Conservation (phyloP, 2,113 vertebrate genomes). For the Clarias magur region DNA sequence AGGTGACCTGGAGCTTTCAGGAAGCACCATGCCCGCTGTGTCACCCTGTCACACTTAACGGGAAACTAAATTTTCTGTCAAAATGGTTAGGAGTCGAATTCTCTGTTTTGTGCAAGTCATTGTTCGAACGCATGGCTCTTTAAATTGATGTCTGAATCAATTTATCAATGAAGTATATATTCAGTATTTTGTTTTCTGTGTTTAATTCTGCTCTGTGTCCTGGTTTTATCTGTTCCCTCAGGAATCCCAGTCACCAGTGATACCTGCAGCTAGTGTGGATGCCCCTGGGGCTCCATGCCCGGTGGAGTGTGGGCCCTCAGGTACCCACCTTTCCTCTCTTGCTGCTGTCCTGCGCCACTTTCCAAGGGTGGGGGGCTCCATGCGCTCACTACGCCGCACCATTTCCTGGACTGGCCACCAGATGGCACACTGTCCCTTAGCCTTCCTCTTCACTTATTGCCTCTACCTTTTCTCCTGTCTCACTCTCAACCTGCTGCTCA, state of each 20-base stretch:
- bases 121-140: not conserved
- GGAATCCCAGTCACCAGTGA: slow-evolving; percentile 77
- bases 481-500: slow-evolving; percentile 71
- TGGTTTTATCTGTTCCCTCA: slow-evolving; percentile 54
- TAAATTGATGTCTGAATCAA: not conserved
- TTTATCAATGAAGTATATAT: not conserved
- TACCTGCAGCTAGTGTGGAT: slow-evolving; percentile 71
- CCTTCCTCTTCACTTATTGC: slow-evolving; percentile 84
- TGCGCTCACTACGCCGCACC: slow-evolving; percentile 76
- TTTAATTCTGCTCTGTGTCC: not conserved
- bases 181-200: not conserved
- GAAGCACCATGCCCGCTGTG: not conserved
- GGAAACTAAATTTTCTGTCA: not conserved
- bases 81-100: not conserved
- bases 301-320: slow-evolving; percentile 84
- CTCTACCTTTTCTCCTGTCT: slow-evolving; percentile 84
- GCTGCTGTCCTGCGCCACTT: slow-evolving; percentile 74
- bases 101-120: not conserved
- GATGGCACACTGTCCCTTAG: slow-evolving; percentile 84
- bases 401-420: slow-evolving; percentile 84
- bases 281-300: slow-evolving; percentile 64
- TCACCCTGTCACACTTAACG: not conserved
- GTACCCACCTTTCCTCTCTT: slow-evolving; percentile 89
- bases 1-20: not conserved
- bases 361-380: slow-evolving; percentile 71